Conservation (phyloP, 2,888 invertebrate genomes). For the Melinaea marsaeus region DNA sequence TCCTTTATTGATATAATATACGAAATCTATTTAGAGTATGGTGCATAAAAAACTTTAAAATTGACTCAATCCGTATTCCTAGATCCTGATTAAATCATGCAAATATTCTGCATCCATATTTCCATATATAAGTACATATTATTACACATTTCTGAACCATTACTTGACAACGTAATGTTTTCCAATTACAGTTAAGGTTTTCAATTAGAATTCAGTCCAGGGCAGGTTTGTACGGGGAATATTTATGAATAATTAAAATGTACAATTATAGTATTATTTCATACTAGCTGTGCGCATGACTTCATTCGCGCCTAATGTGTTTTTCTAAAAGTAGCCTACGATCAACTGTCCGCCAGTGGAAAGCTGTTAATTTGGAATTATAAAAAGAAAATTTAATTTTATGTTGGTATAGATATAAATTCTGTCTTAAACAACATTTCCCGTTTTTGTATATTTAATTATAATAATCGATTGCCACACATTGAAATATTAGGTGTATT, state of each 20-base stretch:
- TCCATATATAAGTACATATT: too few species aligned
- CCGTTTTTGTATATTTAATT: too few species aligned
- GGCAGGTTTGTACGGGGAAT: neutral
- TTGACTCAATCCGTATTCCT: too few species aligned
- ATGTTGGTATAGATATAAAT: too few species aligned
- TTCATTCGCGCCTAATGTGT: neutral
- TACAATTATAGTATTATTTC: neutral
- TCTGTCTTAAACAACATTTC: too few species aligned
- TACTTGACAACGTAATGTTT: neutral
- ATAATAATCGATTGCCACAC: too few species aligned
- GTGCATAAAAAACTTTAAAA: neutral
- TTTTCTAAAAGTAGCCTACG: neutral
- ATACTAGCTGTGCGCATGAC: neutral
- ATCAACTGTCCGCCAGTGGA: too few species aligned
- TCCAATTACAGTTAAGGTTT: neutral
- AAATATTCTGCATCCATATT: too few species aligned
- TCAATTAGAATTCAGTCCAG: neutral
- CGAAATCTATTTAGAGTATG: neutral
- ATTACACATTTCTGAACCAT: neutral
- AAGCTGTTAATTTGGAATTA: too few species aligned
- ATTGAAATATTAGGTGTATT: too few species aligned
- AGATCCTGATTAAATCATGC: neutral
- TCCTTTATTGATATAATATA: neutral
- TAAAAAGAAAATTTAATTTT: too few species aligned
- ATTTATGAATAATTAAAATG: conserved; percentile 3